Evolutionary conservation across 53 echinoderm and acorn worm species (phyloP), one percentile per base, ranked within the genome.

Genomic region (Arbacia lixula): DNA sequence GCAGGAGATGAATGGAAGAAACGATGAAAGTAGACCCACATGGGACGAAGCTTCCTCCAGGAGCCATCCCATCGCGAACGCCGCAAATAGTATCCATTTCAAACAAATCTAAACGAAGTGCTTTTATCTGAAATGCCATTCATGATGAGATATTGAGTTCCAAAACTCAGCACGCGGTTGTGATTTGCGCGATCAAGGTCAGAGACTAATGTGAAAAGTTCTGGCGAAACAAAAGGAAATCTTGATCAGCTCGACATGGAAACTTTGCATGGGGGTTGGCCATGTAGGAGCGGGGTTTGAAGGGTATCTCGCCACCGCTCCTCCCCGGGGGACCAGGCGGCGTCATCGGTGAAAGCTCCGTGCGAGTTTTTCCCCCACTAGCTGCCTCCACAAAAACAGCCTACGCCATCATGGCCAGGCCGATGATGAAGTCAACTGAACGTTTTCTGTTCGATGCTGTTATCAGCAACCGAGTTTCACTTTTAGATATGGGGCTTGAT

Each of bases 121-220:
- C 54, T 74, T 74, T 74, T 74, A 74, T 74, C 53, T 32, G 1
- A 74, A 74, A 74, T 74, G 34, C 74, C 74, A 74, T 74, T 52
- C 53, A 74, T 74, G 74, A 74, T 53, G 21, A 53, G 51, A 35
- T 74, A 50, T 69, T 43, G 43, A 46, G 69, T 69, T 69, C 36
- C 60, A 35, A 21, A 58, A 58, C 38, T 57, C 78, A 58, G 78
- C 78, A 77, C 60, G 37, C 60, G 57, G 57, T 37, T 77, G 58
- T 77, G 78, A 77, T 77, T 77, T 38, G 40, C 24, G 32, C 26
- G 78, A 77, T 77, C 43, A 77, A 77, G 78, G 78, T 77, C 78
- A 77, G 38, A 77, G 32, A 74, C 27, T 69, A 42, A 69, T 69
- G 4, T 69, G 14, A 40, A 43, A 74, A 46, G 50, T 53, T 33